Base-by-base conservation (phyloP, 2,113 vertebrate genomes). In the Leptodactylus fuscus region DNA sequence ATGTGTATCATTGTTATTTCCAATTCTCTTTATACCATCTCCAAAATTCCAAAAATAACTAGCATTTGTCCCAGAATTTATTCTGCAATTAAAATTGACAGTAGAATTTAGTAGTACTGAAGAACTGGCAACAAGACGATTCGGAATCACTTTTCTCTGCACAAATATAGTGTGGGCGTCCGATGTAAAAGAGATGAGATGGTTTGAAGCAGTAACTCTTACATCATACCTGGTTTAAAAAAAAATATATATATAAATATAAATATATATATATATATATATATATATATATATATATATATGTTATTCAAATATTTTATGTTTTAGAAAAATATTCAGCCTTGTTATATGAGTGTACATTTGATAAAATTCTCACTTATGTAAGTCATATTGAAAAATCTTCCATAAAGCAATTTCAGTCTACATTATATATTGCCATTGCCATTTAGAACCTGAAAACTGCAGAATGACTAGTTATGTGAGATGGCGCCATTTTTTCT, bases 1-100 rank as follows among this genome's bases (percentile, higher is more conserved):
- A 1, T 97, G 95, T 10, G 87, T 85, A 32, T 90, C 85, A 0
- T 86, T 89, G 85, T 89, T 89, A 24, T 69, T 85, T 51, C 95
- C 95, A 1, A 10, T 16, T 77, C 77, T 87, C 5, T 65, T 20
- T 0, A 90, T 83, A 13, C 93, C 95, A 0, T 97, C 96, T 78
- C 95, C 96, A 76, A 96, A 97, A 84, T 86, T 89, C 96, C 96
- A 97, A 4, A 88, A 60, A 82, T 93, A 96, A 15, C 83, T 84
- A 20, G 94, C 77, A 5, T 94, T 87, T 0, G 93, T 95, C 55
- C 95, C 95, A 1, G 87, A 87, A 15, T 88, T 95, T 82, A 95
- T 91, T 55, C 94, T 89, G 81, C 94, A 96, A 58, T 90, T 91
- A 34, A 97, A 87, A n/a, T 48, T 53, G 49, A 93, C 90, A 0